Evolutionary conservation across 2,888 invertebrate genomes (phyloP).

Genomic region (Ischnus inquisitorius): DNA sequence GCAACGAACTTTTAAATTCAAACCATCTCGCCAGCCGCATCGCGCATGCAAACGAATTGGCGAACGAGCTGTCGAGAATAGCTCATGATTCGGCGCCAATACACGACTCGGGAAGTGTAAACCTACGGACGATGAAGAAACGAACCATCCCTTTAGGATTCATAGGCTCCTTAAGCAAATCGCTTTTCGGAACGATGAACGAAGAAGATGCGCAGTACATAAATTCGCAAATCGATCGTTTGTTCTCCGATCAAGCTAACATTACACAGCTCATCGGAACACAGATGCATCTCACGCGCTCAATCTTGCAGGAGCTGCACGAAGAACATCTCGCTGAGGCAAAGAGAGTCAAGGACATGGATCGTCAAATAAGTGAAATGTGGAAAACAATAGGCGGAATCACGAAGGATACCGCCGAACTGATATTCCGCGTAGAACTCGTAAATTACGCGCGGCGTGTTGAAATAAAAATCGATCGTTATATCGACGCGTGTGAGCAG

Average conservation of each 20-base stretch:
- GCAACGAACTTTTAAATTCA: background rate
- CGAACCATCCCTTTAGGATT: conserved; percentile 35
- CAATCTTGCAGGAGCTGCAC: conserved; percentile 15
- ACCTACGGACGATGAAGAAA: background rate
- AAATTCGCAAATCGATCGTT: conserved; percentile 20
- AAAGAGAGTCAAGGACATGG: background rate
- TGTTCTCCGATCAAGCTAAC: conserved; percentile 36
- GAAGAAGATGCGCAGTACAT: no score
- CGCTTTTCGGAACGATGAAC: conserved; percentile 23
- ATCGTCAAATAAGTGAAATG: background rate
- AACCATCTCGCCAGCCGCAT: background rate
- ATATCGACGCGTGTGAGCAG: background rate
- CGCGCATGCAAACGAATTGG: background rate
- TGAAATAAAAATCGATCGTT: no score
- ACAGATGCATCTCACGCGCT: conserved; percentile 12
- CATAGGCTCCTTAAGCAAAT: conserved; percentile 33
- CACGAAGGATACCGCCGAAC: background rate
- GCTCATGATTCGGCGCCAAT: no score
- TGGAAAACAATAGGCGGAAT: background rate
- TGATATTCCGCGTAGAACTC: conserved; percentile 19
- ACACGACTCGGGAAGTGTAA: background rate
- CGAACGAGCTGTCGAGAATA: background rate
- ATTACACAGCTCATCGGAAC: conserved; percentile 21
- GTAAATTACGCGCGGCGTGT: no score
- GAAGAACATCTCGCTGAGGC: conserved; percentile 8